phyloP scores from a whole-genome alignment of 2,888 invertebrate genomes.

The Galeopsomyia nigrocyanea region DNA sequence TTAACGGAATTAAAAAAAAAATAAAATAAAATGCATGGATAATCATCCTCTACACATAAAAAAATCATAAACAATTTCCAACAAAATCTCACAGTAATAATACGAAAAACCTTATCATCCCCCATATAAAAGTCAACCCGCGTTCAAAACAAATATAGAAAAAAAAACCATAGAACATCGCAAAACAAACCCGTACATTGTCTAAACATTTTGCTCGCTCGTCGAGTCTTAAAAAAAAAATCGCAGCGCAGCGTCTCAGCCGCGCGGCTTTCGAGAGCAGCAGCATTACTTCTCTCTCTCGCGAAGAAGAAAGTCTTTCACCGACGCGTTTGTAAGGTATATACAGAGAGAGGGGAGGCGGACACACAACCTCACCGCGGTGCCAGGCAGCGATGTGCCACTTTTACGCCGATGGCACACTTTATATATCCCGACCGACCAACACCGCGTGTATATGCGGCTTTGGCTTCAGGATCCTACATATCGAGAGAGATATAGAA shows the following conservation, averaged over 20 bases:
- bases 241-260: conserved; percentile 13
- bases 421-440: conserved; percentile 54
- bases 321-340: conserved; percentile 50
- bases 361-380: conserved; percentile 50
- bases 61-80: too few relatives aligned
- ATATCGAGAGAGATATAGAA: conserved; percentile 38
- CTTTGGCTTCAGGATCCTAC: conserved; percentile 62
- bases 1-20: too few relatives aligned
- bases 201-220: too few relatives aligned
- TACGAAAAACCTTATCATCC: too few relatives aligned
- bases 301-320: conserved; percentile 69
- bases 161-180: too few relatives aligned
- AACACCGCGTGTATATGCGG: conserved; percentile 41
- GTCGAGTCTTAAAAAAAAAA: background rate
- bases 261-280: conserved; percentile 37
- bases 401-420: conserved; percentile 65
- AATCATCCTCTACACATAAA: too few relatives aligned
- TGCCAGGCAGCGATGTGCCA: conserved; percentile 67
- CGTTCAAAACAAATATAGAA: too few relatives aligned
- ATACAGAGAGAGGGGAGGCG: conserved; percentile 51
- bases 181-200: too few relatives aligned
- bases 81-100: too few relatives aligned
- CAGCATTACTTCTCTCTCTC: conserved; percentile 40
- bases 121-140: too few relatives aligned
- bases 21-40: too few relatives aligned